Percentiles rank a stretch among this genome's conserved stretches.
Conservation (phyloP, 2,888 invertebrate genomes). For the Carabus problematicus region DNA sequence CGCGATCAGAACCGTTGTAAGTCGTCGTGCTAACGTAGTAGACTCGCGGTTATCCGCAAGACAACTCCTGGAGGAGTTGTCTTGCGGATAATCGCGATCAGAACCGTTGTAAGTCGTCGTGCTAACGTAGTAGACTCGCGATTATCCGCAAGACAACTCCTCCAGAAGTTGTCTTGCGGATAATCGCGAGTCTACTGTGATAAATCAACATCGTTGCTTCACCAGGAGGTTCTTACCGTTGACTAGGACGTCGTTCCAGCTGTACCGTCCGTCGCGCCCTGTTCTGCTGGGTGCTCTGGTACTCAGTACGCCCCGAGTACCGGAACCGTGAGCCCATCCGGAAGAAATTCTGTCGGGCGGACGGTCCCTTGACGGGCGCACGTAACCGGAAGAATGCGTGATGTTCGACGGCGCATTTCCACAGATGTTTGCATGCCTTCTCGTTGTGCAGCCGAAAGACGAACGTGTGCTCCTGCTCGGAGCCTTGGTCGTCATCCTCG, state of each 20-base stretch:
- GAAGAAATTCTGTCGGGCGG: conserved; percentile 71
- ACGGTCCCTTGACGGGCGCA: conserved; percentile 77
- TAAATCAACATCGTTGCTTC: no score
- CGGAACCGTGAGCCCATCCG: conserved; percentile 62
- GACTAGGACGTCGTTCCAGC: conserved; percentile 96
- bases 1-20: no score
- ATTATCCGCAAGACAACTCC: no score
- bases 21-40: no score
- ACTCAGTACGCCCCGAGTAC: conserved; percentile 90
- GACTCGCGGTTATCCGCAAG: no score
- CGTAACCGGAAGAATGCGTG: conserved; percentile 98
- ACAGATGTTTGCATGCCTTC: conserved; percentile 98
- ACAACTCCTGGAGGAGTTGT: no score
- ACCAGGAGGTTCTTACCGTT: no score
- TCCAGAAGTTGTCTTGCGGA: no score
- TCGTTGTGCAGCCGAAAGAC: conserved; percentile 96
- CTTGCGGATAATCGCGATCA: no score
- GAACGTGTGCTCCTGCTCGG: conserved; percentile 98
- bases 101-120: no score
- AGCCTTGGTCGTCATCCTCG: conserved; percentile 97
- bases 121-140: no score
- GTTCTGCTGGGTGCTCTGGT: conserved; percentile 92
- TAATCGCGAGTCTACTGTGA: no score
- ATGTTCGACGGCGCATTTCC: conserved; percentile 99
- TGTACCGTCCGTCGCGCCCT: conserved; percentile 91